phyloP scores from a whole-genome alignment of 2,113 vertebrate genomes.

The Eublepharis macularius region DNA sequence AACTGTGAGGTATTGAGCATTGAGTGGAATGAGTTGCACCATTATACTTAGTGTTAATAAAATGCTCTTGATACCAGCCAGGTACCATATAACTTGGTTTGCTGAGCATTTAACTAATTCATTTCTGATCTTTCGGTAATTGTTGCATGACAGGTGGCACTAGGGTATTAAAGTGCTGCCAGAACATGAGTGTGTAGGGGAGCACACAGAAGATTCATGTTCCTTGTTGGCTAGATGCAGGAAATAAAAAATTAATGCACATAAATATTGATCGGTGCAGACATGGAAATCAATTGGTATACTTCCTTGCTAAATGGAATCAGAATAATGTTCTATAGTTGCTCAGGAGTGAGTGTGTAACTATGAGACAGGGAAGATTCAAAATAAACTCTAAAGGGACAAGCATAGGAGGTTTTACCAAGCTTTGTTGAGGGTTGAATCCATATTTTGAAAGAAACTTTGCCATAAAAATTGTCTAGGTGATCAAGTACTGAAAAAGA shows the following conservation, averaged over 20 bases:
- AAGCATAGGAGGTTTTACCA: not conserved
- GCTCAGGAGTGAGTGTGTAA: rapidly evolving
- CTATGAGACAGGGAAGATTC: not conserved
- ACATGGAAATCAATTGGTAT: not conserved
- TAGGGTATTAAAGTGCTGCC: not conserved
- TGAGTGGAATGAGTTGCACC: not conserved
- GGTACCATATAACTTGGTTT: not conserved
- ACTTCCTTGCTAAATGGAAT: rapidly evolving
- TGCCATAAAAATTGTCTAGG: not conserved
- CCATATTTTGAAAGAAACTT: not conserved
- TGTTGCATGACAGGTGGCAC: not conserved
- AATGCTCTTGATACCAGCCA: not conserved
- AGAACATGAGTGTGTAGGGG: not conserved
- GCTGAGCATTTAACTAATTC: not conserved
- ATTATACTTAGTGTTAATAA: not conserved
- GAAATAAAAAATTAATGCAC: slow-evolving; percentile 8
- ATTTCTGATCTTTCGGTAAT: not conserved
- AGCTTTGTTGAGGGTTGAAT: not conserved
- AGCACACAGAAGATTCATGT: not conserved
- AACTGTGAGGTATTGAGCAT: not conserved
- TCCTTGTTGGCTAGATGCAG: not conserved
- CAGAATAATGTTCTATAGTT: not conserved
- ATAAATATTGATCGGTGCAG: slow-evolving; percentile 13
- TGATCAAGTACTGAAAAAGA: not conserved
- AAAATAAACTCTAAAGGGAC: not conserved